Evolutionary conservation across 2,888 invertebrate genomes (phyloP).

Genomic region (Dione vanillae): DNA sequence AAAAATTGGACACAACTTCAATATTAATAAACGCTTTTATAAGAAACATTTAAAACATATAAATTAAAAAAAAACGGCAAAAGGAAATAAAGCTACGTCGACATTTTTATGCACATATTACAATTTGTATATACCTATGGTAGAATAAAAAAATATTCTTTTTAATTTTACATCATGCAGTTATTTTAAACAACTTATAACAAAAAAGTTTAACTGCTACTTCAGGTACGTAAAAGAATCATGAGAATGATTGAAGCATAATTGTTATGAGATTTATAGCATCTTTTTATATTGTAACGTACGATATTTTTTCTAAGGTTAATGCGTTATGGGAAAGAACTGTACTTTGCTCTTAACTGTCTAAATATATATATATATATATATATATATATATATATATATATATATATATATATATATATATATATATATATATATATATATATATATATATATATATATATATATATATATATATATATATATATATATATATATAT

Average conservation of each 20-base stretch:
- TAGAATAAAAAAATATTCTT: too few species aligned
- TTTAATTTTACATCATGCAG: not conserved
- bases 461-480: too few species aligned
- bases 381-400: too few species aligned
- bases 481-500: too few species aligned
- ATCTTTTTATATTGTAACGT: not conserved
- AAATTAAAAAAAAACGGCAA: not conserved
- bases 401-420: too few species aligned
- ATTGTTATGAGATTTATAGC: not conserved
- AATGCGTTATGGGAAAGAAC: not conserved
- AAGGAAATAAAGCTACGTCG: too few species aligned
- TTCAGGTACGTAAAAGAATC: not conserved
- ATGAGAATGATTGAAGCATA: constrained; percentile 1
- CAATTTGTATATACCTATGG: too few species aligned
- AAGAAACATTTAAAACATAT: not conserved
- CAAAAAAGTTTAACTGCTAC: not conserved
- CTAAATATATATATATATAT: too few species aligned
- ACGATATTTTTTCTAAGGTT: not conserved
- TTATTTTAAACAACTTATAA: not conserved
- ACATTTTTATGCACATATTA: too few species aligned
- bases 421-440: too few species aligned
- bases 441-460: too few species aligned
- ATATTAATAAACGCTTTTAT: not conserved
- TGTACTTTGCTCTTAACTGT: too few species aligned
- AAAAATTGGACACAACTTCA: not conserved